Conservation (phyloP, 2,113 vertebrate species). For the Cryptoleucopteryx plumbea region DNA sequence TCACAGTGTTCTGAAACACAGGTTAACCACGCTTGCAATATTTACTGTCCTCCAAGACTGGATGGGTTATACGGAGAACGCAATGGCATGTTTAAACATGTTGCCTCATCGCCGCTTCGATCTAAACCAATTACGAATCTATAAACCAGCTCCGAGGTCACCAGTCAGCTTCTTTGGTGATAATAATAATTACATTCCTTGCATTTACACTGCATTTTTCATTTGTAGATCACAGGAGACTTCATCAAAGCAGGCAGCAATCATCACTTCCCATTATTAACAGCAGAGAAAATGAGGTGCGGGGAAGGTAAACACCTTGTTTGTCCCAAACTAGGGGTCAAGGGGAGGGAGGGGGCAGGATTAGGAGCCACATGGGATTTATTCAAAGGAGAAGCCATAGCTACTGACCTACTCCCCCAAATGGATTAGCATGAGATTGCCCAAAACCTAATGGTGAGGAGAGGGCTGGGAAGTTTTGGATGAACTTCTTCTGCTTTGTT, state of each 20-base stretch:
- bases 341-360: not conserved
- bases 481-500: not conserved
- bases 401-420: not conserved
- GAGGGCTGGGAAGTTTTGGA: not conserved
- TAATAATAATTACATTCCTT: conserved; percentile 46
- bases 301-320: not conserved
- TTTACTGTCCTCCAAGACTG: not conserved
- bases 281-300: not conserved
- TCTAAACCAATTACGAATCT: conserved; percentile 19
- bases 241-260: conserved; percentile 33
- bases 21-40: not conserved
- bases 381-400: not conserved
- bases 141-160: conserved; percentile 19
- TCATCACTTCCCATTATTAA: not conserved
- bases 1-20: not conserved
- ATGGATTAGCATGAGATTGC: not conserved
- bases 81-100: not conserved
- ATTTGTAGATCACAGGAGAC: conserved; percentile 3
- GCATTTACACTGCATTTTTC: conserved; percentile 15
- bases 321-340: not conserved
- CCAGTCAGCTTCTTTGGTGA: not conserved
- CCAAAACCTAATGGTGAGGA: not conserved
- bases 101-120: not conserved
- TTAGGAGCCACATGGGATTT: not conserved
- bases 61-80: not conserved